Percentiles rank a stretch among this genome's conserved stretches.
These are phyloP conservation scores for Myotis findleyi DNA, from an alignment of 2,797 vertebrate species.

Conservation along the genomic window DNA sequence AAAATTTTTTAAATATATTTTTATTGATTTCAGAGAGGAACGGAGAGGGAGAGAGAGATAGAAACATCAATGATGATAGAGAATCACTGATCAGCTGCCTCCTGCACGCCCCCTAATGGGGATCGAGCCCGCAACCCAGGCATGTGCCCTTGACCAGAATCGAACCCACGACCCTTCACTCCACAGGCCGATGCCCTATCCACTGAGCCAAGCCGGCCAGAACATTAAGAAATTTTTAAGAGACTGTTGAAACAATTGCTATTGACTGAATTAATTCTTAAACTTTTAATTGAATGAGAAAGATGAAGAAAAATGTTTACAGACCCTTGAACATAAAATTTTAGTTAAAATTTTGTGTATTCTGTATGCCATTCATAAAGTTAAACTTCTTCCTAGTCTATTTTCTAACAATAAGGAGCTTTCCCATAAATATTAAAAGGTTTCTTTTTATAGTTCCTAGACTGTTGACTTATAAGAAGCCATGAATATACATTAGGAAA, in stretches of 20 bases:
- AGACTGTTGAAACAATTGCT: background rate
- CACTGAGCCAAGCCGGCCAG: too few relatives aligned
- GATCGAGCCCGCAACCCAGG: too few relatives aligned
- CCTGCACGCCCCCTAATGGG: too few relatives aligned
- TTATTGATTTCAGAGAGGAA: too few relatives aligned
- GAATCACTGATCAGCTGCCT: too few relatives aligned
- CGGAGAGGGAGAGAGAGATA: too few relatives aligned
- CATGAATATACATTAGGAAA: constrained; percentile 23
- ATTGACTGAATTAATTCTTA: constrained; percentile 38
- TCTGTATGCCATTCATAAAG: background rate
- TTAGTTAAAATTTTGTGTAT: background rate
- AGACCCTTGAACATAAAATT: background rate
- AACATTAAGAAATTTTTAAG: background rate
- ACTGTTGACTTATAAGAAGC: background rate
- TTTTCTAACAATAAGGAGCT: background rate
- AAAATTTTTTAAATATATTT: too few relatives aligned
- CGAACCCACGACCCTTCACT: too few relatives aligned
- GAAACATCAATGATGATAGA: too few relatives aligned
- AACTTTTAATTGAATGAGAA: background rate
- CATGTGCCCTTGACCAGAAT: too few relatives aligned
- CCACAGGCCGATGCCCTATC: too few relatives aligned
- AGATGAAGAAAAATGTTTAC: constrained; percentile 5
- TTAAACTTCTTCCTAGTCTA: background rate
- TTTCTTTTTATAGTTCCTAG: background rate
- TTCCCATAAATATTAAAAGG: constrained; percentile 3